Percentiles rank a stretch among this genome's conserved stretches.
Evolutionary conservation across 1,140 invertebrate genomes (phyloP).

Genomic region (Trachymyrmex septentrionalis): DNA sequence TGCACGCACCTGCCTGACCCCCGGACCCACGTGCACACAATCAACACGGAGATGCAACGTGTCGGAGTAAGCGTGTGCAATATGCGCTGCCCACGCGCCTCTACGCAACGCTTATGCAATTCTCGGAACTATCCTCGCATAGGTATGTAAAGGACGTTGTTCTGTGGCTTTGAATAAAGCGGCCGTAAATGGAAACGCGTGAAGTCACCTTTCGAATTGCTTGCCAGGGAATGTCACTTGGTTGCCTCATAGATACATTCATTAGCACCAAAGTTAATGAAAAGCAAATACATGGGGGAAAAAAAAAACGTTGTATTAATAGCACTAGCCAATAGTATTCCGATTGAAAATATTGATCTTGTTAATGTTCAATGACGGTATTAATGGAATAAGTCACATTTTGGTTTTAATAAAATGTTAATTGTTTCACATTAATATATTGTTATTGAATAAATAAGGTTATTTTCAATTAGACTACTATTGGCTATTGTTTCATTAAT

Average conservation of each 20-base stretch:
- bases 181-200: conserved; percentile 60
- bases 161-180: neutral
- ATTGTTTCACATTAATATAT: too few relatives aligned
- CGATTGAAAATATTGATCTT: too few relatives aligned
- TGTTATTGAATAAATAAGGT: too few relatives aligned
- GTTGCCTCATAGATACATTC: conserved; percentile 2
- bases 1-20: conserved; percentile 84
- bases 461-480: too few relatives aligned
- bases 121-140: conserved; percentile 67
- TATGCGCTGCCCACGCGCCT: conserved; percentile 78
- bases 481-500: too few relatives aligned
- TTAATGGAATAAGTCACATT: too few relatives aligned
- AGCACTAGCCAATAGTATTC: too few relatives aligned
- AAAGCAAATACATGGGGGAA: neutral
- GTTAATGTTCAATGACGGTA: too few relatives aligned
- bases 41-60: conserved; percentile 4
- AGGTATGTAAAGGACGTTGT: conserved; percentile 60
- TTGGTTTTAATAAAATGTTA: too few relatives aligned
- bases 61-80: conserved; percentile 38
- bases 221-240: conserved; percentile 7
- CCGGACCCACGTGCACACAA: conserved; percentile 57
- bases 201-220: conserved; percentile 44
- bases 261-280: neutral
- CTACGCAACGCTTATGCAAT: conserved; percentile 76
- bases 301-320: neutral